These are phyloP conservation scores for Oncopodura yosiiana DNA, from an alignment of 1,140 invertebrate genomes.

Conservation along the genomic window DNA sequence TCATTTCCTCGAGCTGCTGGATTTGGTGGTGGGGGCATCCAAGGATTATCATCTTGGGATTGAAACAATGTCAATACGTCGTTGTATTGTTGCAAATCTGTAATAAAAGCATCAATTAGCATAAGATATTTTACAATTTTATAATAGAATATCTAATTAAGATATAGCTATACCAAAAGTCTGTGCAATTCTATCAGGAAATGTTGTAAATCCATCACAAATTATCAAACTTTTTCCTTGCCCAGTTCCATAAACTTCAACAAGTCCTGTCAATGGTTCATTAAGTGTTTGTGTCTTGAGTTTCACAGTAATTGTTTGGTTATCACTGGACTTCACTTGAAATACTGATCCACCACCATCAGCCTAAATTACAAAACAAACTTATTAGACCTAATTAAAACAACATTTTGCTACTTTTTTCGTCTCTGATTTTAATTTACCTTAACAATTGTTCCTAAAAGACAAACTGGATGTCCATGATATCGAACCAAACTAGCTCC, in stretches of 20 bases:
- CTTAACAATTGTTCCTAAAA: slow-evolving; percentile 22
- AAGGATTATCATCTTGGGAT: too few relatives aligned
- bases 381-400: not conserved
- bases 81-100: too few relatives aligned
- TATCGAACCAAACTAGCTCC: slow-evolving; percentile 11
- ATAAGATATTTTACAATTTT: not conserved
- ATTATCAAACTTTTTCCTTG: slow-evolving; percentile 34
- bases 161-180: slow-evolving; percentile 37
- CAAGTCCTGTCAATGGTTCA: slow-evolving; percentile 34
- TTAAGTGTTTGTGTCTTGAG: slow-evolving; percentile 28
- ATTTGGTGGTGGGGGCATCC: too few relatives aligned
- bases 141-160: slow-evolving; percentile 10
- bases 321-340: slow-evolving; percentile 34
- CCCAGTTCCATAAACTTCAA: slow-evolving; percentile 38
- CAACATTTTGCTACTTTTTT: not conserved
- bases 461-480: slow-evolving; percentile 24
- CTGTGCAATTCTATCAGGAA: slow-evolving; percentile 28
- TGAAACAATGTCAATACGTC: too few relatives aligned
- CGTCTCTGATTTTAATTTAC: slow-evolving; percentile 8
- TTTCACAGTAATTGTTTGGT: slow-evolving; percentile 27
- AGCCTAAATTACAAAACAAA: slow-evolving; percentile 22
- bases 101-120: too few relatives aligned
- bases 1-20: too few relatives aligned
- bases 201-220: slow-evolving; percentile 34
- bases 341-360: slow-evolving; percentile 35